phyloP scores from a whole-genome alignment of 2,797 vertebrate genomes.

The Anguilla pacifica region DNA sequence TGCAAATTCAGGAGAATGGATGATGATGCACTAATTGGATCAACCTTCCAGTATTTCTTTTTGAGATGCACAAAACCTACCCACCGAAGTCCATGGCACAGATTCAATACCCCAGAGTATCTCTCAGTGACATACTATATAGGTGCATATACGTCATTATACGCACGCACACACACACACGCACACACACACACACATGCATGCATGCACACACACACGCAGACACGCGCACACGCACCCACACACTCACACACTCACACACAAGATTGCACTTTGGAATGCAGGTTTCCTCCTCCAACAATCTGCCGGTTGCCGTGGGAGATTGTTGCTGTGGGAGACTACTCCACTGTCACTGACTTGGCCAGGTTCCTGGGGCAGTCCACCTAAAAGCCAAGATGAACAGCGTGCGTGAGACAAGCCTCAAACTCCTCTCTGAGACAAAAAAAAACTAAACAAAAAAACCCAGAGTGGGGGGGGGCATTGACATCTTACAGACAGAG shows the following conservation, averaged over 20 bases:
- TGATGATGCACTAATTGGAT: constrained; percentile 35
- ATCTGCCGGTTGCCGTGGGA: constrained; percentile 25
- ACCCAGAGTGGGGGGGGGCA: not conserved
- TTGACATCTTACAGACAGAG: not conserved
- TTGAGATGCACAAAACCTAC: constrained; percentile 15
- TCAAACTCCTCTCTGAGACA: not conserved
- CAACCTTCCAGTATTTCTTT: not conserved
- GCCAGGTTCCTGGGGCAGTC: constrained; percentile 96
- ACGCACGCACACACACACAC: not conserved
- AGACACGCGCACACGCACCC: constrained; percentile 28
- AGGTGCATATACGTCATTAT: constrained; percentile 37
- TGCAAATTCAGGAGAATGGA: constrained; percentile 34
- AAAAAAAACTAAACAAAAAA: constrained; percentile 5
- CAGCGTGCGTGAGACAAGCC: not conserved
- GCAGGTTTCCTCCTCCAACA: constrained; percentile 36
- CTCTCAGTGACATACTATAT: constrained; percentile 63
- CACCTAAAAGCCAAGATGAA: constrained; percentile 74
- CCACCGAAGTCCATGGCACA: constrained; percentile 43
- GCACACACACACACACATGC: constrained; percentile 41
- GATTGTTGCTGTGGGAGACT: constrained; percentile 43
- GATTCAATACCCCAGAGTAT: constrained; percentile 55
- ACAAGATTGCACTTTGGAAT: constrained; percentile 67
- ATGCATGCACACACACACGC: constrained; percentile 23
- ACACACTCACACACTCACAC: constrained; percentile 32
- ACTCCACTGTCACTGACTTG: constrained; percentile 97